A percentile compares a stretch with the other conserved stretches of the same genome.
These are phyloP conservation scores for Pterostichus niger DNA, from an alignment of 2,888 invertebrate species.

Conservation along the genomic window DNA sequence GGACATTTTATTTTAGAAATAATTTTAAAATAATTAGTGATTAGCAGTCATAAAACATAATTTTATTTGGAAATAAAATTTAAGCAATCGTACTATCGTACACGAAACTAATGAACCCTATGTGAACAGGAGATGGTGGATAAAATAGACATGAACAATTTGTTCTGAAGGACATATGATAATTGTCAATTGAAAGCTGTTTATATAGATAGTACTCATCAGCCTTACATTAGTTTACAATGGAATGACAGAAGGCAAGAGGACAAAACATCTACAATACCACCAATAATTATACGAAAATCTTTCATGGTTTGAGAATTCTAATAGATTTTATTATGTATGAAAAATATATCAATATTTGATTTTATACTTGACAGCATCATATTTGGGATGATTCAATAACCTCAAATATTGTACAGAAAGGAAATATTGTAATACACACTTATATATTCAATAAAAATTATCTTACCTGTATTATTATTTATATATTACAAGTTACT, in stretches of 20 bases:
- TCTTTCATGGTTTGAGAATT: too few species aligned
- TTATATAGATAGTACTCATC: slow-evolving; percentile 4
- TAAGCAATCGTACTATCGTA: not conserved
- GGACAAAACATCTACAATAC: not conserved
- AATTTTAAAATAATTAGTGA: too few species aligned
- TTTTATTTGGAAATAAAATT: slow-evolving; percentile 1
- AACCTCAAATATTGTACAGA: not conserved
- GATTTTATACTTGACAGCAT: too few species aligned
- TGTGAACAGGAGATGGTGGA: slow-evolving; percentile 37
- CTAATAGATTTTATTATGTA: too few species aligned
- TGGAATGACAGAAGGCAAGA: not conserved
- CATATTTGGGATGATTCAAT: not conserved
- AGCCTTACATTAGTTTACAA: slow-evolving; percentile 28
- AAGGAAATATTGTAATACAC: too few species aligned
- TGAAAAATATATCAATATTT: too few species aligned
- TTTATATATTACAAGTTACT: not conserved
- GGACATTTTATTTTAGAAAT: too few species aligned
- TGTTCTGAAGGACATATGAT: slow-evolving; percentile 25
- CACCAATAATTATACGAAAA: too few species aligned
- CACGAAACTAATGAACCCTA: slow-evolving; percentile 8
- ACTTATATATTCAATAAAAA: too few species aligned
- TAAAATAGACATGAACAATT: slow-evolving; percentile 20
- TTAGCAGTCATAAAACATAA: not conserved
- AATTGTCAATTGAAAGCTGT: slow-evolving; percentile 45
- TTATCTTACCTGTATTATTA: not conserved